phyloP scores from a whole-genome alignment of 1,140 invertebrate species.

The Papilio machaon region DNA sequence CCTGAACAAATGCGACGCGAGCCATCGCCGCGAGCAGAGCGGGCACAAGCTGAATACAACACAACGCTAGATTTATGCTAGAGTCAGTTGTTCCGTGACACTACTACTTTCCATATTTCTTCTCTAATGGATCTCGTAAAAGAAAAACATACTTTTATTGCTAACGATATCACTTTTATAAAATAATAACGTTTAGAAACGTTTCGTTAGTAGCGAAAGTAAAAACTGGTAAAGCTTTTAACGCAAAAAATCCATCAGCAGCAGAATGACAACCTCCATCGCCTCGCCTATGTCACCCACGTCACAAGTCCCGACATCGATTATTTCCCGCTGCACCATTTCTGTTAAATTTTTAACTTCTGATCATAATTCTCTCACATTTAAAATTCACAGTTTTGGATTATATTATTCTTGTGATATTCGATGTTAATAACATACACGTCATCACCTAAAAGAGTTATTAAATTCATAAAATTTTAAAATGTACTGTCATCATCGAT shows the following conservation, averaged over 20 bases:
- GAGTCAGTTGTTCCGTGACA: background rate
- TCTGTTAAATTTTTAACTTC: background rate
- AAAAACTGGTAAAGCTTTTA: background rate
- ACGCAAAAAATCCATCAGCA: background rate
- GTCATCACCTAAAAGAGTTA: no score
- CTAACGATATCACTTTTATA: background rate
- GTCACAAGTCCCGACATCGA: background rate
- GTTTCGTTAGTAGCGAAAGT: background rate
- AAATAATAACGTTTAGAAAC: background rate
- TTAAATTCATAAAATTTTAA: no score
- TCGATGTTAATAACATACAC: no score
- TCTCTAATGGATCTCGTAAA: background rate
- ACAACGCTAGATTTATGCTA: background rate
- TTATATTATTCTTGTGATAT: background rate
- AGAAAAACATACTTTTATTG: background rate
- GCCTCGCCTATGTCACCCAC: background rate
- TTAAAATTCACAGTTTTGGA: background rate
- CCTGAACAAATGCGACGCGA: background rate
- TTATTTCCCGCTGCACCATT: background rate
- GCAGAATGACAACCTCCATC: background rate
- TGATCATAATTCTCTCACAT: background rate
- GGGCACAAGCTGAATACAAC: background rate
- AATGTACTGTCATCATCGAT: no score
- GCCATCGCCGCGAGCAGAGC: background rate
- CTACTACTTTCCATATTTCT: background rate